Evolutionary conservation across 2,113 vertebrate species (phyloP).

Genomic region (Laterallus jamaicensis): DNA sequence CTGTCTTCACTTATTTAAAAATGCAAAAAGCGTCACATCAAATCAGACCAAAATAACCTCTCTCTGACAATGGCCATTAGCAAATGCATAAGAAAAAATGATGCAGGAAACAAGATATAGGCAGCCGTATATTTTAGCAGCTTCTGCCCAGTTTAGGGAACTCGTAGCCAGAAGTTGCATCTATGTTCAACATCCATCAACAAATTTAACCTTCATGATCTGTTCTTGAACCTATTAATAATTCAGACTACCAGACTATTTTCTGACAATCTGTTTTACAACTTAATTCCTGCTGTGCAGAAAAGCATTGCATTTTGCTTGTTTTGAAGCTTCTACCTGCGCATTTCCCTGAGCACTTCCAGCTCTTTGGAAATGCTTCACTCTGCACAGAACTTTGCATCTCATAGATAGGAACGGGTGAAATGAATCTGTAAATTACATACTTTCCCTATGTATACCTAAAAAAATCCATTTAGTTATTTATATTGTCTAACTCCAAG

Average conservation of each 20-base stretch:
- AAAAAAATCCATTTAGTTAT: not conserved
- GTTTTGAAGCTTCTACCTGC: slow-evolving; percentile 18
- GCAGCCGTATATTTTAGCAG: not conserved
- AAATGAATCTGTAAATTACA: not conserved
- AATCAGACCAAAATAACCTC: slow-evolving; percentile 6
- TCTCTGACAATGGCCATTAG: slow-evolving; percentile 33
- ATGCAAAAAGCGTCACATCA: not conserved
- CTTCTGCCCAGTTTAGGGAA: not conserved
- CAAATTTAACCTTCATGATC: slow-evolving; percentile 30
- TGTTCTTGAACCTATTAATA: slow-evolving; percentile 31
- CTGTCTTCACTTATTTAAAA: slow-evolving; percentile 5
- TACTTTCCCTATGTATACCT: not conserved
- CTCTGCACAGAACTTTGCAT: not conserved
- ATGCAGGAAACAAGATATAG: not conserved
- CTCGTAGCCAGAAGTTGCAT: not conserved
- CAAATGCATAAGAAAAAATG: not conserved
- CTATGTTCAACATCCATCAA: not conserved
- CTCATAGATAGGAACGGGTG: not conserved
- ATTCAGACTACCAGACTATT: not conserved
- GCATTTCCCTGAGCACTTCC: not conserved
- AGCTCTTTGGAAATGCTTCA: not conserved
- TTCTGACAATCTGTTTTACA: slow-evolving; percentile 6
- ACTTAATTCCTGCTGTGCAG: slow-evolving; percentile 2
- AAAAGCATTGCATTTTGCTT: slow-evolving; percentile 18
- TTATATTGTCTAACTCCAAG: not conserved